phyloP scores from a whole-genome alignment of 2,888 invertebrate genomes.

The Lepidocyrtinus sp. region DNA sequence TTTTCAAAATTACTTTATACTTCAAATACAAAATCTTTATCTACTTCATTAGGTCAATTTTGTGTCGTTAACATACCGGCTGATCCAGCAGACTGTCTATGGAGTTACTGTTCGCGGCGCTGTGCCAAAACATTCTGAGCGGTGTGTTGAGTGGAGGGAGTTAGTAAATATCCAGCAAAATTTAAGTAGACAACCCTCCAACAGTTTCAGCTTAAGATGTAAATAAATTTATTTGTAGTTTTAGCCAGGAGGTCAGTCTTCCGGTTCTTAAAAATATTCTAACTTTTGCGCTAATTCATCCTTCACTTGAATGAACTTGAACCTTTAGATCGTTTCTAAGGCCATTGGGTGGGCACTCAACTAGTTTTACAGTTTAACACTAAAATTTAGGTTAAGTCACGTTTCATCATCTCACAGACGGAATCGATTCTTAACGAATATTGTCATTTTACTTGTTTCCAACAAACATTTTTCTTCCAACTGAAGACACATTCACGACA shows the following conservation, averaged over 20 bases:
- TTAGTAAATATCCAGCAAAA: not conserved
- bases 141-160: not conserved
- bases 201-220: not conserved
- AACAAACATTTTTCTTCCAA: too few species aligned
- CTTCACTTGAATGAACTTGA: not conserved
- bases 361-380: too few species aligned
- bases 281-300: not conserved
- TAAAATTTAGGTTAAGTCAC: too few species aligned
- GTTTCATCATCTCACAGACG: too few species aligned
- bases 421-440: too few species aligned
- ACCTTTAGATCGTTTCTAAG: not conserved
- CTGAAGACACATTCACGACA: too few species aligned
- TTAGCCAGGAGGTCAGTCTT: not conserved
- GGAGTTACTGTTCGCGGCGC: constrained; percentile 64
- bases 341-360: not conserved
- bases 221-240: not conserved
- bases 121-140: constrained; percentile 70
- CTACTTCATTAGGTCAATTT: not conserved
- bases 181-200: not conserved
- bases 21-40: too few species aligned
- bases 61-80: constrained; percentile 53
- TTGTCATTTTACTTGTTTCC: too few species aligned
- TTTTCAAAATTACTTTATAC: not conserved
- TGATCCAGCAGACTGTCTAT: constrained; percentile 68
- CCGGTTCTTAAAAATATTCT: not conserved